These are phyloP conservation scores for Nezara viridula DNA, from an alignment of 2,888 invertebrate genomes.

Conservation along the genomic window DNA sequence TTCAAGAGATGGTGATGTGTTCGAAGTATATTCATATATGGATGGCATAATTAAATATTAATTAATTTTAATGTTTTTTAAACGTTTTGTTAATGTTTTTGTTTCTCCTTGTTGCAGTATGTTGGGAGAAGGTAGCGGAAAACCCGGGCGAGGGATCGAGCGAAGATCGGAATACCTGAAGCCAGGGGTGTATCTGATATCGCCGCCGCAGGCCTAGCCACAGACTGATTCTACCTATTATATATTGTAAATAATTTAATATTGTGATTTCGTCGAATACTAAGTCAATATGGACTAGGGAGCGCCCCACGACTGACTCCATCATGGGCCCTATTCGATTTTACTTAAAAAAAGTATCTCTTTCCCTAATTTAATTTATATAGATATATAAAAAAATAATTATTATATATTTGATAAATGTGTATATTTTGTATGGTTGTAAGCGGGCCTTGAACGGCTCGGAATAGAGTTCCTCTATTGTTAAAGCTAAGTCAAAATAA, in stretches of 20 bases:
- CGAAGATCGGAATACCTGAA: constrained; percentile 55
- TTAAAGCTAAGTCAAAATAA: constrained; percentile 56
- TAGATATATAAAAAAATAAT: constrained; percentile 41
- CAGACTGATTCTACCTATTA: constrained; percentile 36
- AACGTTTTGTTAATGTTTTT: not conserved
- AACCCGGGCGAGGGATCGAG: constrained; percentile 51
- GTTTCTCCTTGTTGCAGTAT: constrained; percentile 39
- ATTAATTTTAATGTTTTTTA: too few species aligned
- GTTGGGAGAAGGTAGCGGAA: constrained; percentile 38
- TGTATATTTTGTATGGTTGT: constrained; percentile 57
- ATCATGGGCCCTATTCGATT: constrained; percentile 50
- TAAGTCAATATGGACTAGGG: constrained; percentile 56
- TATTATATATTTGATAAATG: constrained; percentile 52
- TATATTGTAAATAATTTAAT: constrained; percentile 54
- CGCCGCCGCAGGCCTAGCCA: constrained; percentile 54
- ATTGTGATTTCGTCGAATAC: constrained; percentile 53
- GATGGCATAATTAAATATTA: too few species aligned
- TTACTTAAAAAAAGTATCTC: constrained; percentile 41
- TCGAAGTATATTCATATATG: too few species aligned
- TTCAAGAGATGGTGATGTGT: not conserved
- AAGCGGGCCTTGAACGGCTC: constrained; percentile 29
- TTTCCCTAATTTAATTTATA: constrained; percentile 53
- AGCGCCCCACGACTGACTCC: constrained; percentile 56
- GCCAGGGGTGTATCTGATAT: constrained; percentile 57
- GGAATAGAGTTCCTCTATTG: constrained; percentile 56